Base-by-base conservation (phyloP, 2,113 vertebrate species). In the Syngnathoides biaculeatus region DNA sequence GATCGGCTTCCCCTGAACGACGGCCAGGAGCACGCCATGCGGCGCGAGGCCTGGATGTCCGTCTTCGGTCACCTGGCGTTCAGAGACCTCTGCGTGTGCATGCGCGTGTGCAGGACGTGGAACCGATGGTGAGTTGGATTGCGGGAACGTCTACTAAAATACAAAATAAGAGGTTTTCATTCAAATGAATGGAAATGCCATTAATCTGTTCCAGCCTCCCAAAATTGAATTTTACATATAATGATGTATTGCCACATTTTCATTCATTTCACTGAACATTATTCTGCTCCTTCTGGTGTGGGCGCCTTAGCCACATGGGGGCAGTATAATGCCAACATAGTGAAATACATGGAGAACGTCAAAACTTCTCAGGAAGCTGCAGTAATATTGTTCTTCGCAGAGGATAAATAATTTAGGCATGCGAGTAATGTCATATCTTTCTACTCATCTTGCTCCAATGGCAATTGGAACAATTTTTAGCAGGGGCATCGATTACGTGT, bases 91-190 rank as follows among this genome's bases (percentile, higher is more conserved):
- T 98, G 97, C 65, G 92, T 98, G 73, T 97, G 95, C 90, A 98
- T 98, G 96, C 93, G 94, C 65, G 95, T 98, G 86, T 98, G 97
- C 92, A 92, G 94, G 90, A 97, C 96, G 75, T 99, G 96, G 97
- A 99, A 98, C 93, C 92, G 96, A 92, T 99, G 96, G 97, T 98
- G 92, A 93, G 95, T 78, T 20, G 17, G 5, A 15, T 47, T 0
- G 27, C 7, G 13, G 26, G 35, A 39, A 11, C 30, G 30, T 35
- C 0, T 35, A 35, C 30, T 35, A 35, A 35, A 35, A 35, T 35
- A 35, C 30, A 35, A 35, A 35, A 35, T 35, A 6, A 1, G 30
- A 35, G 30, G 30, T 35, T 35, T 35, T 35, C 30, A 35, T 5
- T 35, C 6, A 35, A 35, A 35, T 35, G 30, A 35, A 1, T 35